Evolutionary conservation across 2,888 invertebrate genomes (phyloP), one percentile per base, ranked within the genome.

Genomic region (Cinara cedri): DNA sequence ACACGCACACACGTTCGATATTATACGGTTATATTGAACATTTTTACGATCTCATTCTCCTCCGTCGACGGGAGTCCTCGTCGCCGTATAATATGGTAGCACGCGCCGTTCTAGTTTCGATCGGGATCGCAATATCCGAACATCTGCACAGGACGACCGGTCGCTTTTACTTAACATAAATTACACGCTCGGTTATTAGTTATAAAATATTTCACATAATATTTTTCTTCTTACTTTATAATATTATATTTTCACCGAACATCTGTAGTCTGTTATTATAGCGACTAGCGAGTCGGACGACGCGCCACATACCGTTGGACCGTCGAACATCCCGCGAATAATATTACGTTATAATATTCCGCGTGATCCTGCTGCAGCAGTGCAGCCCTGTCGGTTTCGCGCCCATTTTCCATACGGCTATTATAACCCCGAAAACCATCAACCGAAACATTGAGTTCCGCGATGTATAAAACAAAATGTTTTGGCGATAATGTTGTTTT

Each of bases 101-200:
- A 57, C 71, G 24, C n/a, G 19, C 57, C 60, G 72, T 46, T 49
- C 14, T 46, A 72, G 26, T 72, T 46, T 49, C 26, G 60, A 60
- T 49, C 46, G 46, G 60, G 57, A 72, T 72, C 60, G 26, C 10
- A 44, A 34, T 34, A 34, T 34, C 14, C 19, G 11, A 65, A 76
- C 76, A 76, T 76, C 76, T 76, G 34, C 34, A n/a, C n/a, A 34
- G 76, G 74, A 34, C 62, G 57, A 26, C 19, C 44, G 54, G 65
- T 21, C 51, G 65, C 55, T 57, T 76, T 55, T 55, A 54, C 66
- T 54, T 19, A 10, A 46, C 76, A 76, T 76, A 76, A 76, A 76
- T 76, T 76, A 76, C 66, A 76, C 57, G 76, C 65, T 68, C 14
- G 9, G 65, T 66, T 19, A n/a, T n/a, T 34, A 34, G 34, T 34